These are phyloP conservation scores for Mustelus asterias DNA, from an alignment of 2,113 vertebrate genomes.

Conservation along the genomic window DNA sequence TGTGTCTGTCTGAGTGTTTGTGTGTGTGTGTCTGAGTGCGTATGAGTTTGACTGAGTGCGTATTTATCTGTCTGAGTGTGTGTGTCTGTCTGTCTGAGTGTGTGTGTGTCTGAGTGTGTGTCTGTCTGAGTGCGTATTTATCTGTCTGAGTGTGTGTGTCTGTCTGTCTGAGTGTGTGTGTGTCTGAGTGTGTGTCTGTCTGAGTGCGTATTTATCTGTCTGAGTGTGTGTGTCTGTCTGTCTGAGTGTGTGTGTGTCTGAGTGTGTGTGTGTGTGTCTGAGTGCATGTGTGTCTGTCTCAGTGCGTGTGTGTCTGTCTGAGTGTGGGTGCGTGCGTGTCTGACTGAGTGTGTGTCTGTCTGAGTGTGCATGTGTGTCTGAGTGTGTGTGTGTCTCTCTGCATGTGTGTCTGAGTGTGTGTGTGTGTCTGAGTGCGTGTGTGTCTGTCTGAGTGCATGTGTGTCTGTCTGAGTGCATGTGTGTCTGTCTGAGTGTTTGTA, in stretches of 20 bases:
- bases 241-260: accelerated
- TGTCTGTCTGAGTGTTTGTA: too few species aligned
- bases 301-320: not conserved
- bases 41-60: not conserved
- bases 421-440: accelerated
- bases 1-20: not conserved
- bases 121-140: not conserved
- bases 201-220: too few species aligned
- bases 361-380: too few species aligned
- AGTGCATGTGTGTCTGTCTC: too few species aligned
- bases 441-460: not conserved
- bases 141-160: too few species aligned
- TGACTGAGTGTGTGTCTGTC: not conserved
- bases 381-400: accelerated
- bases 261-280: not conserved
- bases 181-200: too few species aligned
- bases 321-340: not conserved
- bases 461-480: accelerated
- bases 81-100: not conserved
- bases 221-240: too few species aligned
- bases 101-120: not conserved
- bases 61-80: not conserved
- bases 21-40: not conserved
- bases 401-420: not conserved
- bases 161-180: not conserved